phyloP scores from a whole-genome alignment of 2,797 vertebrate species.

The Lindbergichthys nudifrons region DNA sequence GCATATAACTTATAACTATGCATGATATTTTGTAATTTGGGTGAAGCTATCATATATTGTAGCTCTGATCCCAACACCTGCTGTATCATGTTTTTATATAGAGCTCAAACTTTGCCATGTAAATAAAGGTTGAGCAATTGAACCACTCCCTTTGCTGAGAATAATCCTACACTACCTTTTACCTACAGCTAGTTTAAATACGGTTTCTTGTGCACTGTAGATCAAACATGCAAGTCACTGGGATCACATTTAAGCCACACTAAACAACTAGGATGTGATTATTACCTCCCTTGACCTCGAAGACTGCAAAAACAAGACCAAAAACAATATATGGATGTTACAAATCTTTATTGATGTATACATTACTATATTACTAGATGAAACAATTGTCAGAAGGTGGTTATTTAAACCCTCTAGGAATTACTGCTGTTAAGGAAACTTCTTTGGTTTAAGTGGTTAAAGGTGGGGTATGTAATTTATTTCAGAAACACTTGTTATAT shows the following conservation, averaged over 20 bases:
- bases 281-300: neutral
- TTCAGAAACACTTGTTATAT: too few relatives aligned
- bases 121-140: constrained; percentile 15
- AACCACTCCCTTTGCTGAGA: constrained; percentile 19
- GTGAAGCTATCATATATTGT: neutral
- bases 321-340: constrained; percentile 34
- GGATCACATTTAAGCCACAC: neutral
- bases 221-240: neutral
- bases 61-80: neutral
- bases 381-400: constrained; percentile 26
- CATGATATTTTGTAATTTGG: neutral
- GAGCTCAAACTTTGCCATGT: neutral
- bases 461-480: too few relatives aligned
- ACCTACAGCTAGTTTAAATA: neutral
- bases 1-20: too few relatives aligned
- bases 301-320: constrained; percentile 15
- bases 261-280: neutral
- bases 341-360: constrained; percentile 78
- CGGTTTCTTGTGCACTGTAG: neutral
- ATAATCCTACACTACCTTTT: constrained; percentile 5
- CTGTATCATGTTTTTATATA: constrained; percentile 17
- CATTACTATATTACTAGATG: constrained; percentile 52
- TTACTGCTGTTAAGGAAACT: constrained; percentile 41
- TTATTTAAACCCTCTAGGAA: constrained; percentile 49
- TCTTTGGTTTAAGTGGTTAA: constrained; percentile 71